Evolutionary conservation across 1,140 invertebrate genomes (phyloP).

Genomic region (Pantala flavescens): DNA sequence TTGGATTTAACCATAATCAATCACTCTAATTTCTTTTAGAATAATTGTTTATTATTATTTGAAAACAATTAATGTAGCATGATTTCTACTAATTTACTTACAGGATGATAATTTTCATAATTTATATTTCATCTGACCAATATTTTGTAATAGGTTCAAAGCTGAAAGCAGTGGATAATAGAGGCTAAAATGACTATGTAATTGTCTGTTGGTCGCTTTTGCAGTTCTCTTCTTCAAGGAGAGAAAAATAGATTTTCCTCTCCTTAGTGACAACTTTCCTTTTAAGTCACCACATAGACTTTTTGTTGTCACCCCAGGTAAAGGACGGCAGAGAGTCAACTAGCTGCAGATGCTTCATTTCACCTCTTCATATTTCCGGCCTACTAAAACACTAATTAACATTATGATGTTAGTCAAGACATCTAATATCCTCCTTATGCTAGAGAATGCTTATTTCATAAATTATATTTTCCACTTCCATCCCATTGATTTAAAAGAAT

Average conservation of each 20-base stretch:
- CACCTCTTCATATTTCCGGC: conserved; percentile 4
- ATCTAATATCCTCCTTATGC: background rate
- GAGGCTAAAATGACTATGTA: too few relatives aligned
- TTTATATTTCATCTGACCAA: too few relatives aligned
- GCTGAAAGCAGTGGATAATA: too few relatives aligned
- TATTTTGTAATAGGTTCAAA: too few relatives aligned
- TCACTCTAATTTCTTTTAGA: too few relatives aligned
- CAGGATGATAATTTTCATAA: too few relatives aligned
- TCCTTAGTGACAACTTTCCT: background rate
- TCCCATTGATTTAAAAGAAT: background rate
- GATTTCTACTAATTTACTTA: too few relatives aligned
- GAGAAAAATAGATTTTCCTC: background rate
- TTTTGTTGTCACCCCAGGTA: conserved; percentile 5
- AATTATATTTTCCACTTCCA: background rate
- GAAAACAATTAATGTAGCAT: too few relatives aligned
- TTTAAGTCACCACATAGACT: background rate
- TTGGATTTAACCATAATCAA: too few relatives aligned
- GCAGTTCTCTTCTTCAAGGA: background rate
- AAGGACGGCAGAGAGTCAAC: background rate
- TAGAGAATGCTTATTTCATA: background rate
- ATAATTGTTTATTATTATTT: too few relatives aligned
- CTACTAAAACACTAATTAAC: background rate
- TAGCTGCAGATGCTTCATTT: background rate
- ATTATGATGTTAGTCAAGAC: background rate
- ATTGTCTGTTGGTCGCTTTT: conserved; percentile 1